Evolutionary conservation across 1,140 invertebrate species (phyloP).

Genomic region (Scaptomyza montana): DNA sequence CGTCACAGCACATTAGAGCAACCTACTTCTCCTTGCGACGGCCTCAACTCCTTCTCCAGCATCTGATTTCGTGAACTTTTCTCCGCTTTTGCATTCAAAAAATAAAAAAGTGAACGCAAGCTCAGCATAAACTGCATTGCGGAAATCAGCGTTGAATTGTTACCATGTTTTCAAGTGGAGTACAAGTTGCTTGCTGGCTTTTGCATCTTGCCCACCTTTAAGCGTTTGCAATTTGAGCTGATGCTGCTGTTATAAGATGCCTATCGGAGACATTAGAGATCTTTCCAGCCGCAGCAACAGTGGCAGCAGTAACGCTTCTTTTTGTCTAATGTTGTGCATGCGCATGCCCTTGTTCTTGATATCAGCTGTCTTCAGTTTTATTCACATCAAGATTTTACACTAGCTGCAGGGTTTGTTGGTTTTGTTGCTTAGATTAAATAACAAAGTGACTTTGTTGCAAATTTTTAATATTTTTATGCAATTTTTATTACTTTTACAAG

Average conservation of each 20-base stretch:
- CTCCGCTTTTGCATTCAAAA: not conserved
- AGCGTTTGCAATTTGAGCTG: slow-evolving; percentile 30
- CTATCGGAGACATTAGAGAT: slow-evolving; percentile 34
- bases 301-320: slow-evolving; percentile 7
- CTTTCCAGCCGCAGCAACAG: not conserved
- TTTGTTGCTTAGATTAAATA: no score
- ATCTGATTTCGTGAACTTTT: slow-evolving; percentile 25
- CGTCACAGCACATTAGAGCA: slow-evolving; percentile 65
- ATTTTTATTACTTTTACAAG: no score
- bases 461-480: no score
- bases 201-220: slow-evolving; percentile 28
- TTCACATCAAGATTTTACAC: slow-evolving; percentile 3
- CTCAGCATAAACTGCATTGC: slow-evolving; percentile 22
- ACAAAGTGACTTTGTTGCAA: no score
- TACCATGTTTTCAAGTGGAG: slow-evolving; percentile 31
- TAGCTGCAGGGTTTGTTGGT: slow-evolving; percentile 1
- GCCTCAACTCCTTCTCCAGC: not conserved
- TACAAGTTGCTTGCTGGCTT: slow-evolving; percentile 6
- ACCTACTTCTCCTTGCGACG: slow-evolving; percentile 13
- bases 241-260: slow-evolving; percentile 23
- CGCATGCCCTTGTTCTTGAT: slow-evolving; percentile 37
- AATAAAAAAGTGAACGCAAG: slow-evolving; percentile 16
- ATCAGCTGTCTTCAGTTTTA: slow-evolving; percentile 7
- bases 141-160: slow-evolving; percentile 41
- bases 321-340: slow-evolving; percentile 35